Conservation (phyloP, 2,888 invertebrate genomes). For the Lithophane socia region DNA sequence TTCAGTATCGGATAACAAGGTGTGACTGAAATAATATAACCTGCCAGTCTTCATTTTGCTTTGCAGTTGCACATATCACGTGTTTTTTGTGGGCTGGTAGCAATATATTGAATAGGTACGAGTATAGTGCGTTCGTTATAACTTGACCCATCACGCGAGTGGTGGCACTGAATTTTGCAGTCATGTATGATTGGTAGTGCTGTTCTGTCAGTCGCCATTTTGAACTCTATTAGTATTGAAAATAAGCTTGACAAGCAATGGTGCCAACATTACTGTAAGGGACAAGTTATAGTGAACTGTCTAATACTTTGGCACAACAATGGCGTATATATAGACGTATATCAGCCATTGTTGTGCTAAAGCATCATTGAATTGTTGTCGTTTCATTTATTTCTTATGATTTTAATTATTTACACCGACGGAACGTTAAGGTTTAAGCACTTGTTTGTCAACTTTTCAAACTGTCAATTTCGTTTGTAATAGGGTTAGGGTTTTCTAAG, state of each 20-base stretch:
- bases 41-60: conserved; percentile 16
- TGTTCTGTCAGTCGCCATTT: too few species aligned
- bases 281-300: too few species aligned
- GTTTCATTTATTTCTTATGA: neutral
- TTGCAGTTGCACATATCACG: neutral
- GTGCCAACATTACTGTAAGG: too few species aligned
- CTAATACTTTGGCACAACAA: too few species aligned
- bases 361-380: neutral
- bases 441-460: neutral
- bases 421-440: neutral
- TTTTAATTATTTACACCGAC: neutral
- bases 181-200: too few species aligned
- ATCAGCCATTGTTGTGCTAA: neutral
- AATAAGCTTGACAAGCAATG: too few species aligned
- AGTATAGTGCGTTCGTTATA: too few species aligned
- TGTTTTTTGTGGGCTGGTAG: neutral
- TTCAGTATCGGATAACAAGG: neutral
- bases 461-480: neutral
- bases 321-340: neutral
- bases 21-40: conserved; percentile 1
- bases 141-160: too few species aligned
- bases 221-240: too few species aligned
- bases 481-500: too few species aligned
- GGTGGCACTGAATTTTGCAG: too few species aligned
- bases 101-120: neutral